Evolutionary conservation across 2,797 vertebrate genomes (phyloP).

Genomic region (Ibycter americanus): DNA sequence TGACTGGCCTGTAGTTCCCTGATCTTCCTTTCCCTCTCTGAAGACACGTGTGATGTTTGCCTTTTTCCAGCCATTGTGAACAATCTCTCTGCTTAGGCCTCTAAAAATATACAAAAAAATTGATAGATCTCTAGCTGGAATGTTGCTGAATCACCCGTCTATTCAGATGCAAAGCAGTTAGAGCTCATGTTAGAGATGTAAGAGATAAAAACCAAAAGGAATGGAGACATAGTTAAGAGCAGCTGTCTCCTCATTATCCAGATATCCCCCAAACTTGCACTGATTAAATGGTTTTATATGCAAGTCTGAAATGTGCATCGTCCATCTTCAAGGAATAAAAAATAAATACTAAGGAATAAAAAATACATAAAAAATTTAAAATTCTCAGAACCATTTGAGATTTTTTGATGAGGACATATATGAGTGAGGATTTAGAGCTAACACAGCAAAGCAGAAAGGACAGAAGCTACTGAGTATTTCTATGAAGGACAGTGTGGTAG

Average conservation of each 20-base stretch:
- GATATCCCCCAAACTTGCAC: not conserved
- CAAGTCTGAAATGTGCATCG: not conserved
- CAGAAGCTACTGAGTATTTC: not conserved
- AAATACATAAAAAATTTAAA: not conserved
- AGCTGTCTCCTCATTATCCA: not conserved
- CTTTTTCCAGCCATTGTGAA: not conserved
- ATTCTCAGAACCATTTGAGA: not conserved
- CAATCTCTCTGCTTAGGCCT: not conserved
- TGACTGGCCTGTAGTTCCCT: not conserved
- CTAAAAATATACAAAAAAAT: not conserved
- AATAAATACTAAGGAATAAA: not conserved
- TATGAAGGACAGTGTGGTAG: not conserved
- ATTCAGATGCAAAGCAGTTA: not conserved
- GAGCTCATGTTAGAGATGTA: not conserved
- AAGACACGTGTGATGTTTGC: rapidly evolving
- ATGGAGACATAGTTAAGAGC: not conserved
- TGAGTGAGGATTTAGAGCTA: not conserved
- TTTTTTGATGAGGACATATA: not conserved
- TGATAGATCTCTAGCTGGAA: not conserved
- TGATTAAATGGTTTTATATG: not conserved
- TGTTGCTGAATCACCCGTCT: not conserved
- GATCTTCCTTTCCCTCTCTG: not conserved
- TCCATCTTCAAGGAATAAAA: not conserved
- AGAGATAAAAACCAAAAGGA: not conserved
- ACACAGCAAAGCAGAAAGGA: not conserved